phyloP scores from a whole-genome alignment of 2,113 vertebrate species.

The Ciconia maguari region DNA sequence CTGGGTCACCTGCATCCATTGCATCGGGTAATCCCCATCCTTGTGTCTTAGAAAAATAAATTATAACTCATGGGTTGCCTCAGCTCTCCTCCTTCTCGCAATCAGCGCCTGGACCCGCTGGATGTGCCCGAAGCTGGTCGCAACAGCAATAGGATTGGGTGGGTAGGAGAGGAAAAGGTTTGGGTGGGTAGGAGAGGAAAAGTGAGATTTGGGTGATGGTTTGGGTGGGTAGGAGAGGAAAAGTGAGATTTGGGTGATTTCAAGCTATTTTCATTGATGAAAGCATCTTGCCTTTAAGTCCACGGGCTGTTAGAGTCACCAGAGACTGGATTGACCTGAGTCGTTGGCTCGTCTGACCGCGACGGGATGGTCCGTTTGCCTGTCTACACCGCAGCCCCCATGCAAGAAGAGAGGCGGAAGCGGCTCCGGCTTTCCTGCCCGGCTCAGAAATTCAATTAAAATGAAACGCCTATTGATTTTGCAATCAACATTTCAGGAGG shows the following conservation, averaged over 20 bases:
- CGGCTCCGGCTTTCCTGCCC: not conserved
- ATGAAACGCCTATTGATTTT: not conserved
- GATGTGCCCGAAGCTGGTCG: accelerated
- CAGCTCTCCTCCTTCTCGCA: not conserved
- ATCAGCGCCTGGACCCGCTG: accelerated
- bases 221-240: not conserved
- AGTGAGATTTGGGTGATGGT: not conserved
- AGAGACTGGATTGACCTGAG: not conserved
- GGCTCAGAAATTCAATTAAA: not conserved
- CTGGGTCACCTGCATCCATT: not conserved
- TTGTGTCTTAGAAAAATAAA: not conserved
- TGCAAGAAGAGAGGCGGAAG: not conserved
- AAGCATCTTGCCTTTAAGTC: not conserved
- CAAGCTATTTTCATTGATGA: not conserved
- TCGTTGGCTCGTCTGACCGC: accelerated
- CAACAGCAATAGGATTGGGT: not conserved
- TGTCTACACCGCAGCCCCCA: accelerated
- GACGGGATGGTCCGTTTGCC: accelerated
- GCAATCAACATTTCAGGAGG: not conserved
- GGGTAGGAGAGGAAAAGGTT: not conserved
- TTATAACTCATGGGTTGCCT: not conserved
- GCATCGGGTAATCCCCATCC: not conserved
- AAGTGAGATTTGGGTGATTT: not conserved
- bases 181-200: not conserved
- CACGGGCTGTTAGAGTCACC: not conserved